Conservation (phyloP, 2,797 vertebrate species). For the Sternotherus odoratus region DNA sequence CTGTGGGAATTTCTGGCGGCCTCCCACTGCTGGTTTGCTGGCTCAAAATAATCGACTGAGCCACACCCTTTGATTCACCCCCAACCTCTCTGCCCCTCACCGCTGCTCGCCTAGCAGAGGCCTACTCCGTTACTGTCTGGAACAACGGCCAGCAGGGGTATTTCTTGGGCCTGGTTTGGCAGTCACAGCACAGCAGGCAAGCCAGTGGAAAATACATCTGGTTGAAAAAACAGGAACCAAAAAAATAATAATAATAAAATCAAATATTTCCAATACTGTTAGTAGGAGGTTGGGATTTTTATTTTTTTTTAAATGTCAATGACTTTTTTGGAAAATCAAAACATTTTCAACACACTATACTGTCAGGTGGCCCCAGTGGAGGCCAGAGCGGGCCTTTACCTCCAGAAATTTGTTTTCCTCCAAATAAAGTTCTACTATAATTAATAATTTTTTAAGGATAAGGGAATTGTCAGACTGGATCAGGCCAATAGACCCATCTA, state of each 20-base stretch:
- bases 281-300: neutral
- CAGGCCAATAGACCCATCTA: neutral
- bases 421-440: neutral
- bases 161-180: neutral
- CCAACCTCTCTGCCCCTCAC: neutral
- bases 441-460: neutral
- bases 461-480: neutral
- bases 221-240: neutral
- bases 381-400: neutral
- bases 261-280: neutral
- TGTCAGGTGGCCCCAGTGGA: neutral
- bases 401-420: neutral
- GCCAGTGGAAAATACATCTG: neutral
- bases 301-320: neutral
- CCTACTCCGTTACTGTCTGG: neutral
- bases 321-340: neutral
- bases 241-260: neutral
- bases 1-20: neutral
- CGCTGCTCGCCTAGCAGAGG: neutral
- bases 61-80: neutral
- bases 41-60: neutral
- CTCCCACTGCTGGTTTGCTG: neutral
- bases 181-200: neutral
- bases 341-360: neutral
- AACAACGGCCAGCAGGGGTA: neutral